These are phyloP conservation scores for Pollenia amentaria DNA, from an alignment of 2,888 invertebrate species.

Conservation along the genomic window DNA sequence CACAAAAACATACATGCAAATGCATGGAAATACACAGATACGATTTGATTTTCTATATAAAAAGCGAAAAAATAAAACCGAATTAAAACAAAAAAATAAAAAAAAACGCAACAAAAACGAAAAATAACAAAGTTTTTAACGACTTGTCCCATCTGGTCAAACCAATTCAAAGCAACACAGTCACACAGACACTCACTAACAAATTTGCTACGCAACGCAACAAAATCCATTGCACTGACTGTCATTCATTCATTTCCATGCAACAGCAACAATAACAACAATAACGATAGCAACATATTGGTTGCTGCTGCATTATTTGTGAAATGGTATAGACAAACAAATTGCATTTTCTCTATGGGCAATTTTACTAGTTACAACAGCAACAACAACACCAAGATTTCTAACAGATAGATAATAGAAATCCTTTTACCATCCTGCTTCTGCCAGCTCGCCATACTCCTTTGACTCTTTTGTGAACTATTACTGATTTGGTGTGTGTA, in stretches of 20 bases:
- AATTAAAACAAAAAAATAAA: conserved; percentile 75
- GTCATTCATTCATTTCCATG: conserved; percentile 10
- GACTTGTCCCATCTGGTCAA: conserved; percentile 74
- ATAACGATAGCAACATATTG: conserved; percentile 8
- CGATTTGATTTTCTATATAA: conserved; percentile 64
- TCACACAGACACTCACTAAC: not conserved
- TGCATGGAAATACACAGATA: conserved; percentile 28
- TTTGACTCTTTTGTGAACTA: not conserved
- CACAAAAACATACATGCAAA: conserved; percentile 21
- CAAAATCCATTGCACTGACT: conserved; percentile 46
- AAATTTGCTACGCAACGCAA: conserved; percentile 31
- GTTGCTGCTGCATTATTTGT: conserved; percentile 70
- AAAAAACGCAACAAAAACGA: conserved; percentile 37
- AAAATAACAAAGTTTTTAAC: conserved; percentile 67
- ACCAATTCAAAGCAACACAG: conserved; percentile 46
- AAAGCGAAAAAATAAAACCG: conserved; percentile 74
- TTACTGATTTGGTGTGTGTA: conserved; percentile 26
- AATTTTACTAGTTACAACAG: conserved; percentile 70
- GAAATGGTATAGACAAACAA: conserved; percentile 70
- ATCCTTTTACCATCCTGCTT: conserved; percentile 41
- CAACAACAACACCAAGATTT: conserved; percentile 31
- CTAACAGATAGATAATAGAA: conserved; percentile 60
- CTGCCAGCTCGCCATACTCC: not conserved
- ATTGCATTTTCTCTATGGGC: conserved; percentile 65
- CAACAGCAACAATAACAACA: conserved; percentile 18